Evolutionary conservation across 2,113 vertebrate species (phyloP), one percentile per base, ranked within the genome.

Genomic region (Percopsis transmontana): DNA sequence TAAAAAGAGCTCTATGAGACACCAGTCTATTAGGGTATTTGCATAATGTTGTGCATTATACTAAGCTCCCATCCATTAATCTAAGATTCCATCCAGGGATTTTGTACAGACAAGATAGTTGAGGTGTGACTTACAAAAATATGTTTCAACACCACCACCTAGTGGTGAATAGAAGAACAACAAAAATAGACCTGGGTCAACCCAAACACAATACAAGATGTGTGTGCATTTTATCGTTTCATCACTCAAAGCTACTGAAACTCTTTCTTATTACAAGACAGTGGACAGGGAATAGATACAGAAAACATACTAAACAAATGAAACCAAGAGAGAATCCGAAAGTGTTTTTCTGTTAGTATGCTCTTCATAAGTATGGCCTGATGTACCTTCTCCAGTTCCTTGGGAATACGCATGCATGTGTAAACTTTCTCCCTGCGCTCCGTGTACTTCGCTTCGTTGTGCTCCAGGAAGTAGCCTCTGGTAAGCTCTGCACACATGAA

Each of bases 371-470:
- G 55, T 21, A 51, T 13, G 50, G n/a, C 40, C 21, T 10, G 47
- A 41, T 41, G 71, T 85, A 97, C 97, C 96, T 98, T 97, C 85
- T 99, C 97, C 88, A 99, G 79, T 80, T 99, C 97, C 90, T 95
- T 93, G 45, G 97, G 97, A 89, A 99, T 97, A 62, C 97, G 91
- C 95, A 99, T 91, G 87, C 96, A 99, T 0, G 97, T 98, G 90
- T 99, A 99, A 0, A 99, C 97, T 69, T 93, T 90, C 83, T 99
- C 95, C 73, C 97, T 91, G 72, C 95, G 90, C 84, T 99, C 96
- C 0, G 93, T 98, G 79, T 97, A 99, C 84, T 98, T 98, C 71
- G 97, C 97, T 85, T 98, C 97, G 82, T 99, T 96, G 90, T 98
- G 96, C 78, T 99, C 97, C 82, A 98, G 95, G 91, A 98, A 97